phyloP scores from a whole-genome alignment of 2,888 invertebrate genomes.

The Dasypogon diadema region DNA sequence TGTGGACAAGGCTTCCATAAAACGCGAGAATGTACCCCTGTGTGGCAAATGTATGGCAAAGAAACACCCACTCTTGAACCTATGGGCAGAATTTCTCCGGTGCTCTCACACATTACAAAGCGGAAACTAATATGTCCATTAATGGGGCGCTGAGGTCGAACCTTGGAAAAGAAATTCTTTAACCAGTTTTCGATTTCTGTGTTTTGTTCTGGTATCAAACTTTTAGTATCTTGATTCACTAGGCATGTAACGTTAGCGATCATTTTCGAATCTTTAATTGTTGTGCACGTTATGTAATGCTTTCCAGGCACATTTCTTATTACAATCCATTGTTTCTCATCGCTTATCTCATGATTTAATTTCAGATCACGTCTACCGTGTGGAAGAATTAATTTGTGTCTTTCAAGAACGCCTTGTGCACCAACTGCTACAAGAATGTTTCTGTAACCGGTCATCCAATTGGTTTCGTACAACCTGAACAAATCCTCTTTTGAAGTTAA shows the following conservation, averaged over 20 bases:
- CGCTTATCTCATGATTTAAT: conserved; percentile 79
- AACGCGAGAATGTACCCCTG: conserved; percentile 75
- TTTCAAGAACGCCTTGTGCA: conserved; percentile 79
- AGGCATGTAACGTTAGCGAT: conserved; percentile 85
- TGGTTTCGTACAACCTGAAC: conserved; percentile 76
- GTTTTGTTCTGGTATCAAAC: conserved; percentile 77
- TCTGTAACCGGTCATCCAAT: conserved; percentile 65
- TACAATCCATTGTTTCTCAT: conserved; percentile 82
- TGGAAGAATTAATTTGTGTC: conserved; percentile 78
- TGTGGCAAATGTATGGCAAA: conserved; percentile 84
- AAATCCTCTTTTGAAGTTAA: conserved; percentile 79
- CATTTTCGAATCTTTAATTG: conserved; percentile 81
- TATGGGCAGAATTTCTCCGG: conserved; percentile 73
- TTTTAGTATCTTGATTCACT: conserved; percentile 76
- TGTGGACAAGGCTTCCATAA: conserved; percentile 76
- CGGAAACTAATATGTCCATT: conserved; percentile 85
- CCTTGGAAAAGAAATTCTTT: conserved; percentile 76
- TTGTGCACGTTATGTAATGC: conserved; percentile 85
- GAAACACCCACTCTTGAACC: conserved; percentile 84
- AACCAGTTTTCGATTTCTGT: conserved; percentile 80
- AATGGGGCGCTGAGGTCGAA: conserved; percentile 76
- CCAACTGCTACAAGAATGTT: conserved; percentile 82
- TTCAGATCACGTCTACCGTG: conserved; percentile 75
- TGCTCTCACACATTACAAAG: conserved; percentile 75
- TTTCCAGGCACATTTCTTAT: conserved; percentile 82